phyloP scores from a whole-genome alignment of 2,888 invertebrate genomes.

The Lycocerus yunnanus region DNA sequence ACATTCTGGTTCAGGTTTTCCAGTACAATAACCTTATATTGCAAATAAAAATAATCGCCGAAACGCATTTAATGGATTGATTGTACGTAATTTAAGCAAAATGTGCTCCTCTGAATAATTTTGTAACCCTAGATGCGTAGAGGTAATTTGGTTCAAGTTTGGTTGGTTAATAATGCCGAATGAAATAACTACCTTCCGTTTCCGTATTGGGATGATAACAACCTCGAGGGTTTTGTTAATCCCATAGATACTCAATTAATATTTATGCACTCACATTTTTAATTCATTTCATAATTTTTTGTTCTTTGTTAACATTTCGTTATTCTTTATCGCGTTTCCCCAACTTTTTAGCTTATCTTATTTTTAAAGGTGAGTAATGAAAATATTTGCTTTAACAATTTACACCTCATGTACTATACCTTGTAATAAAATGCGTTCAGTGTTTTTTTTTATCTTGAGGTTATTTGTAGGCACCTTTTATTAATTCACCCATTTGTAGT shows the following conservation, averaged over 20 bases:
- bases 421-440: background rate
- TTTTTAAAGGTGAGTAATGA: background rate
- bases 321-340: background rate
- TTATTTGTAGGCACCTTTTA: background rate
- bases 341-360: background rate
- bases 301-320: background rate
- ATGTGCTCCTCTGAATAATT: background rate
- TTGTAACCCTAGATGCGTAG: slow-evolving; percentile 7
- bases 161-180: slow-evolving; percentile 9
- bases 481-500: background rate
- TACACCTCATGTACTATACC: background rate
- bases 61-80: background rate
- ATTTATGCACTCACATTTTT: background rate
- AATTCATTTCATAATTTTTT: background rate
- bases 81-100: background rate
- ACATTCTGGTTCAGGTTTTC: slow-evolving; percentile 4
- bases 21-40: background rate
- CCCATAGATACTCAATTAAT: background rate
- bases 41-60: background rate
- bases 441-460: background rate
- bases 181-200: slow-evolving; percentile 19
- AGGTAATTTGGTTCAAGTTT: slow-evolving; percentile 8
- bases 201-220: slow-evolving; percentile 5
- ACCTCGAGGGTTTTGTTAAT: background rate
- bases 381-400: slow-evolving; percentile 3